phyloP scores from a whole-genome alignment of 2,888 invertebrate species.

The Prosapia bicincta region DNA sequence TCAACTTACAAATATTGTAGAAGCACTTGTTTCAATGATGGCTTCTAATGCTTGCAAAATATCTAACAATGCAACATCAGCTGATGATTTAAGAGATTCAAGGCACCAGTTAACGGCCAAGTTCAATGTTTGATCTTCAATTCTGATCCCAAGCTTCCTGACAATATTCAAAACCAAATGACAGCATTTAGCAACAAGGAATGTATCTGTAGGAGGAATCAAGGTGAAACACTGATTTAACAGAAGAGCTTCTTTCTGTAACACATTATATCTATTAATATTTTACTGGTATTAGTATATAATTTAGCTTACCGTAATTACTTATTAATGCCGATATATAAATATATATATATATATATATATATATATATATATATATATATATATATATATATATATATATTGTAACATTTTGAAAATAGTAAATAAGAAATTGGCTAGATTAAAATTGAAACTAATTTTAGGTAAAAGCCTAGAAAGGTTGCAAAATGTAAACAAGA shows the following conservation, averaged over 20 bases:
- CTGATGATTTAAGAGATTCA: slow-evolving; percentile 43
- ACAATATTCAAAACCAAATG: slow-evolving; percentile 55
- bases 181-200: slow-evolving; percentile 56
- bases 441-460: no score
- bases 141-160: slow-evolving; percentile 49
- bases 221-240: slow-evolving; percentile 35
- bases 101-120: slow-evolving; percentile 45
- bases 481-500: no score
- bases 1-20: not conserved
- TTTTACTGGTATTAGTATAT: no score
- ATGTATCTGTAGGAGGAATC: slow-evolving; percentile 49
- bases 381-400: no score
- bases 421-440: no score
- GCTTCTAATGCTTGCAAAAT: slow-evolving; percentile 46
- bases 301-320: no score
- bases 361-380: no score
- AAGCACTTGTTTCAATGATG: slow-evolving; percentile 43
- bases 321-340: no score
- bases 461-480: no score
- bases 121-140: slow-evolving; percentile 45
- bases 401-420: no score
- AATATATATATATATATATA: no score
- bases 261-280: no score
- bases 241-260: slow-evolving; percentile 35
- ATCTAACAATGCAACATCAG: slow-evolving; percentile 43